Evolutionary conservation across 2,888 invertebrate species (phyloP), one percentile per base, ranked within the genome.

Genomic region (Hemicrepidius hirtus): DNA sequence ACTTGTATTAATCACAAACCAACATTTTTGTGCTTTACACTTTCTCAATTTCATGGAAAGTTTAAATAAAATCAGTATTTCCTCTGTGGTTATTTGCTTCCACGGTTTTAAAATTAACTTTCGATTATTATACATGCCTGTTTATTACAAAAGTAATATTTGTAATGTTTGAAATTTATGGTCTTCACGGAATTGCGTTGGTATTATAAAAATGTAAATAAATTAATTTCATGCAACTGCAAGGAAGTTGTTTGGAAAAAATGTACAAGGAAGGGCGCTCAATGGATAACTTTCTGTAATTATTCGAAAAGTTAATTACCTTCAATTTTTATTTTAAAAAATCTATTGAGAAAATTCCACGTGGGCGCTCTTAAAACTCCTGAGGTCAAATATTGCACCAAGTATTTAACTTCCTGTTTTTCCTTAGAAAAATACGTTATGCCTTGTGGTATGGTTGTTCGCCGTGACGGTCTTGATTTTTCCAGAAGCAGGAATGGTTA

Each of bases 401-500:
- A 32, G 7, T 3, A 28, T 32, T 18, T 37, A n/a, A n/a, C 18
- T 40, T 20, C 12, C 35, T 18, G 4, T 21, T 57, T 40, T 57
- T 35, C 86, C 86, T 28, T 83, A 89, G 89, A 88, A 87, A 84
- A 87, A 86, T 75, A 84, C 87, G 7, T 76, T 87, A 28, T 88
- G 87, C 75, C 82, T 89, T 20, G 82, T 89, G 68, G 85, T 86
- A n/a, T 89, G 89, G 89, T 85, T 89, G 81, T 87, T 89, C 74
- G 84, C 87, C 46, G 85, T 88, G 24, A 86, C 87, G 1, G 84
- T 88, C 24, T 84, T 88, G 41, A 87, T 87, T 64, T 87, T 89
- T 78, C 89, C 89, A 28, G 89, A 89, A 83, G 88, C 88, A 49
- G 89, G 88, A 13, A 84, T 89, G 80, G 89, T 88, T 3, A 87